Conservation (phyloP, 2,888 invertebrate genomes). For the Acanthosepion esculentum region DNA sequence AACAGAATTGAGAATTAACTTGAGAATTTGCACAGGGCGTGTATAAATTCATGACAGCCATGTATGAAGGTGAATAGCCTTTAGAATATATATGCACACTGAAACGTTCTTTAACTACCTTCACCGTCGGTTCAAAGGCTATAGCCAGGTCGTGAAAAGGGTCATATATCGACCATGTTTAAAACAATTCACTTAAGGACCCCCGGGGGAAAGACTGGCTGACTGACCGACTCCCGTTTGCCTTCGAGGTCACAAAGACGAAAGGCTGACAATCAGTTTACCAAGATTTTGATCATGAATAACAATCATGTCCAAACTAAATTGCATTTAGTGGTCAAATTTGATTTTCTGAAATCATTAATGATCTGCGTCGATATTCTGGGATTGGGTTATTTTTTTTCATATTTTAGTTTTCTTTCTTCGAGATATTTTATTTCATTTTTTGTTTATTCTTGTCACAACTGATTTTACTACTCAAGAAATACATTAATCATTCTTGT, state of each 20-base stretch:
- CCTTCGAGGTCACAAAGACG: not conserved
- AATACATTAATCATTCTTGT: no score
- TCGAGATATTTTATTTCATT: no score
- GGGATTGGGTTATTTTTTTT: not conserved
- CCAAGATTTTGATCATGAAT: not conserved
- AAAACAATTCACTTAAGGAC: conserved; percentile 7
- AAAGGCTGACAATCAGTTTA: not conserved
- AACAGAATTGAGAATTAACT: no score
- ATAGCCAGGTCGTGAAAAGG: not conserved
- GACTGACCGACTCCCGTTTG: not conserved
- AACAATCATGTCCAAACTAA: not conserved
- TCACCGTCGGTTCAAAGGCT: not conserved
- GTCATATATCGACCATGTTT: not conserved
- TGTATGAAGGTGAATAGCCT: not conserved
- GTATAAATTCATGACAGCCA: not conserved
- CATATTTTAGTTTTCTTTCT: no score
- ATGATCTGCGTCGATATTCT: not conserved
- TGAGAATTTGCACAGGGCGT: no score
- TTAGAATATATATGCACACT: not conserved
- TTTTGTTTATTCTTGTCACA: no score
- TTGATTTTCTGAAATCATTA: not conserved
- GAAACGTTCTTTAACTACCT: not conserved
- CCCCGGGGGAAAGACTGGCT: not conserved
- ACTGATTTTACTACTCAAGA: no score
- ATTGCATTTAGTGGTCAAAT: not conserved